phyloP scores from a whole-genome alignment of 2,888 invertebrate species.

The Litoditis marina region DNA sequence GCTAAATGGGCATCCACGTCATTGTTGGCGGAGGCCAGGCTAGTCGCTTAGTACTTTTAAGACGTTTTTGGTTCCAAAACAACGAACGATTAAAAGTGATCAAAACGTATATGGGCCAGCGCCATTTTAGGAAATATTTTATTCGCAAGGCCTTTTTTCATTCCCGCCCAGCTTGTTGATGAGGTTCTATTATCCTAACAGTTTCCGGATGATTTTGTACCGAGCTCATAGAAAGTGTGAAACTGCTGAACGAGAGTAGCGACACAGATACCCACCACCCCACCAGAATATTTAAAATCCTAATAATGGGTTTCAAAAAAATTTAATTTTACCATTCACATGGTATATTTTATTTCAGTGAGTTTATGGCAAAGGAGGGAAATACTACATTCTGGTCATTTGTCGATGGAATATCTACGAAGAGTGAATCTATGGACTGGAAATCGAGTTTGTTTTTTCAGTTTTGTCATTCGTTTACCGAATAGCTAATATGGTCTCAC shows the following conservation, averaged over 20 bases:
- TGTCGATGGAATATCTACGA: conserved; percentile 57
- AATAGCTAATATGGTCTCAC: too few relatives aligned
- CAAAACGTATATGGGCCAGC: too few relatives aligned
- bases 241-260: too few relatives aligned
- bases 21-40: conserved; percentile 83
- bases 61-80: too few relatives aligned
- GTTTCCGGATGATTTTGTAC: too few relatives aligned
- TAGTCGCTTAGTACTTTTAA: conserved; percentile 76
- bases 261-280: too few relatives aligned
- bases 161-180: not conserved
- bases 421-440: conserved; percentile 21
- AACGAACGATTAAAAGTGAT: too few relatives aligned
- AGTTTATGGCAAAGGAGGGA: conserved; percentile 65
- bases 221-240: too few relatives aligned
- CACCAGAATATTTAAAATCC: too few relatives aligned
- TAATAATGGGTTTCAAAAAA: too few relatives aligned
- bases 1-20: conserved; percentile 94
- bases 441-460: conserved; percentile 23
- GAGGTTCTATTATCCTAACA: not conserved
- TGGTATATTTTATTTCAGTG: conserved; percentile 62
- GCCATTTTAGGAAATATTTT: too few relatives aligned
- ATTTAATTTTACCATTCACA: not conserved
- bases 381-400: conserved; percentile 65
- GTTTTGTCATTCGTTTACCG: too few relatives aligned
- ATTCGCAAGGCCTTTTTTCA: conserved; percentile 72